Conservation (phyloP, 2,888 invertebrate genomes). For the Luperina nickerlii region DNA sequence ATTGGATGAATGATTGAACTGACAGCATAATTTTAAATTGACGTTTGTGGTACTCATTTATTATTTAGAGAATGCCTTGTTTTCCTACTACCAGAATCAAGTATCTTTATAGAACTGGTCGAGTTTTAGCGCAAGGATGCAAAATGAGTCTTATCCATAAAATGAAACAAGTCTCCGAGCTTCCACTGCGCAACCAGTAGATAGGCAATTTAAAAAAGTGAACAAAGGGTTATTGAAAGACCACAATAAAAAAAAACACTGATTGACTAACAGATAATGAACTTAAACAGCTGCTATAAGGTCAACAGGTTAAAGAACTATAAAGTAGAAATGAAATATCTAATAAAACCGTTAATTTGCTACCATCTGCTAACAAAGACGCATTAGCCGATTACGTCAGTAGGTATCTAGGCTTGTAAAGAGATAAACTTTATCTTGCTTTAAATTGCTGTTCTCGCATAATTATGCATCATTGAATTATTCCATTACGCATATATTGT, state of each 20-base stretch:
- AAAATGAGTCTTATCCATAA: not conserved
- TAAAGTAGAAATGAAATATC: conserved; percentile 32
- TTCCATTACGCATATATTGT: conserved; percentile 55
- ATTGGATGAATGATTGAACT: conserved; percentile 44
- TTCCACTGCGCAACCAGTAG: not conserved
- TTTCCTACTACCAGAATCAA: not conserved
- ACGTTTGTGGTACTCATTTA: conserved; percentile 7
- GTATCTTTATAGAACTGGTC: not conserved
- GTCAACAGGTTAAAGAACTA: conserved; percentile 49
- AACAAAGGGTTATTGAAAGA: not conserved
- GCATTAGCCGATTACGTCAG: conserved; percentile 61
- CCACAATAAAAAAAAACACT: not conserved
- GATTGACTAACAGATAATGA: conserved; percentile 25
- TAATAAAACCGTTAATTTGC: conserved; percentile 46
- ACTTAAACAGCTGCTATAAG: conserved; percentile 29
- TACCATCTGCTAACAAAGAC: conserved; percentile 63
- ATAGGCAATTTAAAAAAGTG: not conserved
- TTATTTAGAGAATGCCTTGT: conserved; percentile 2
- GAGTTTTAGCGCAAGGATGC: not conserved
- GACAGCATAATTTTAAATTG: conserved; percentile 28
- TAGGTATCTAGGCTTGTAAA: conserved; percentile 54
- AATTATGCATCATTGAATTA: conserved; percentile 63
- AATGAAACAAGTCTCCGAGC: not conserved
- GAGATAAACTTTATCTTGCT: conserved; percentile 65
- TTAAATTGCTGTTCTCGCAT: conserved; percentile 60